A percentile compares a stretch with the other conserved stretches of the same genome.
These are phyloP conservation scores for Otolemur crassicaudatus DNA, from an alignment of 2,797 vertebrate species.

Conservation along the genomic window DNA sequence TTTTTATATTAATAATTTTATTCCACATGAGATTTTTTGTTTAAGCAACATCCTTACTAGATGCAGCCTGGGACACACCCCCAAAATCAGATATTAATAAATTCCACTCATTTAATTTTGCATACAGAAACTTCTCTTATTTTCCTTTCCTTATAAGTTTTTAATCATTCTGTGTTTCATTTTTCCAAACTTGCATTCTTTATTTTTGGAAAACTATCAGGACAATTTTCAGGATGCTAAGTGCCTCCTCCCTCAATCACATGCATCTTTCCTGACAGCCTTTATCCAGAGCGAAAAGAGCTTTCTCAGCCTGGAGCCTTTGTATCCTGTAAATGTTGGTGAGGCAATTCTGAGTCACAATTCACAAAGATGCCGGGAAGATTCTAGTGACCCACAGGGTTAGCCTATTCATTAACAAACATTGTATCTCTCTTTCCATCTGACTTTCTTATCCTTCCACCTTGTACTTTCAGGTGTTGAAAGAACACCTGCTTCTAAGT, in stretches of 20 bases:
- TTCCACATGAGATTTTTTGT: not conserved
- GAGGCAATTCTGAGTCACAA: not conserved
- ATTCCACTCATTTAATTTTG: not conserved
- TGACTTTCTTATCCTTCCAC: not conserved
- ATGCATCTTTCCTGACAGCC: not conserved
- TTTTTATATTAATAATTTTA: constrained; percentile 18
- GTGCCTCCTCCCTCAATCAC: not conserved
- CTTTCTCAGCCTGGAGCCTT: not conserved
- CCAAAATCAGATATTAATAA: not conserved
- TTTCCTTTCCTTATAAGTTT: not conserved
- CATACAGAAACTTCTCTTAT: not conserved
- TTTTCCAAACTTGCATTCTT: not conserved
- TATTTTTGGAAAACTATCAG: not conserved
- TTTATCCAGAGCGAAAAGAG: not conserved
- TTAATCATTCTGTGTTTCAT: not conserved
- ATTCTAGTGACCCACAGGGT: not conserved
- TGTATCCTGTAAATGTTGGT: not conserved
- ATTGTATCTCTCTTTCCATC: not conserved
- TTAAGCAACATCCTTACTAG: not conserved
- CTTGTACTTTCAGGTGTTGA: not conserved
- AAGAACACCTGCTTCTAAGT: not conserved
- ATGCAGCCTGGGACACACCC: not conserved
- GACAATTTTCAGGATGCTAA: not conserved
- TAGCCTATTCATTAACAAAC: not conserved
- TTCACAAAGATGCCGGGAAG: not conserved